Percentiles rank a stretch among this genome's conserved stretches.
phyloP scores from a whole-genome alignment of 2,888 invertebrate genomes.

The Pristionchus mayeri region DNA sequence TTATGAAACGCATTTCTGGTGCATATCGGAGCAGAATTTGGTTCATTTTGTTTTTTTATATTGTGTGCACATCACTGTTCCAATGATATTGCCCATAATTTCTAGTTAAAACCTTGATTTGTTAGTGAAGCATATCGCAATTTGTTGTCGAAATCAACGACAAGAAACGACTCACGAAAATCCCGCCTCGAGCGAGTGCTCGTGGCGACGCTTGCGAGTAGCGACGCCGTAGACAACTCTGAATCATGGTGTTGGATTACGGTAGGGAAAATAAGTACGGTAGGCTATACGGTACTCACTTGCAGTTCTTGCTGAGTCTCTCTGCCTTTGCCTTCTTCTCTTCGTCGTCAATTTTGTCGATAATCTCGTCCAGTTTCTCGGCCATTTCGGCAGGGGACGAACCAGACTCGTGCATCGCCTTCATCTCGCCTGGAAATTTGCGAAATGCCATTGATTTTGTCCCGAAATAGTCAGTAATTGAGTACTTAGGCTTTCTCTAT shows the following conservation, averaged over 20 bases:
- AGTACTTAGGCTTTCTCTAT: no score
- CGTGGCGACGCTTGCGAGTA: neutral
- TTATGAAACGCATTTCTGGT: no score
- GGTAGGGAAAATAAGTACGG: neutral
- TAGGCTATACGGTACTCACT: neutral
- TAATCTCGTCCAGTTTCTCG: neutral
- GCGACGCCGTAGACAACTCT: constrained; percentile 18
- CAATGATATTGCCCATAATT: no score
- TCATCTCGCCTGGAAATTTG: neutral
- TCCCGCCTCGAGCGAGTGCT: constrained; percentile 34
- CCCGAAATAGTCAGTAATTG: no score
- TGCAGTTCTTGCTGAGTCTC: neutral
- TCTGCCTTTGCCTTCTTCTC: constrained; percentile 8
- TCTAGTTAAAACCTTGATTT: no score
- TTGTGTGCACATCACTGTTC: no score
- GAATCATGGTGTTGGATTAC: neutral
- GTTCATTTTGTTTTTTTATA: no score
- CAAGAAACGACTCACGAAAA: constrained; percentile 24
- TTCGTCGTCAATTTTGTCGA: constrained; percentile 4
- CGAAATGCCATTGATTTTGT: no score
- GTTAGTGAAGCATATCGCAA: no score
- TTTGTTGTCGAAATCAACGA: neutral
- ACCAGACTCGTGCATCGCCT: constrained; percentile 29
- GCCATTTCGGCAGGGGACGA: constrained; percentile 8
- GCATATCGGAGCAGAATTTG: no score